These are phyloP conservation scores for Physocephala rufipes DNA, from an alignment of 2,888 invertebrate genomes.

Conservation along the genomic window DNA sequence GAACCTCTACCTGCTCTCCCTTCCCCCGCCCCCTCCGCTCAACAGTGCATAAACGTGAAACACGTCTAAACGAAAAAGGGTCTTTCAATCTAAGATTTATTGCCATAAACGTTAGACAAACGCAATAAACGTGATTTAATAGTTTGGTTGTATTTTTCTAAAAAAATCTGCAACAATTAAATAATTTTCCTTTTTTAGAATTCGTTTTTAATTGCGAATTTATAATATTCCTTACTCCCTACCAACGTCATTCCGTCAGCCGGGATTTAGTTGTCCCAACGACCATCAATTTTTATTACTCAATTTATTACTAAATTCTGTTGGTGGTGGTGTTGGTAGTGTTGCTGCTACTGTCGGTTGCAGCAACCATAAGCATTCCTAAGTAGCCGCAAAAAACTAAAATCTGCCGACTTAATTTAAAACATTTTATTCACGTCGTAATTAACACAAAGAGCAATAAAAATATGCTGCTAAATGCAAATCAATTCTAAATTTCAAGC, in stretches of 20 bases:
- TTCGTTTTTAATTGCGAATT: too few species aligned
- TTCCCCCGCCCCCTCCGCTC: neutral
- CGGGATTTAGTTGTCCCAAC: neutral
- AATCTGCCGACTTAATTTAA: slow-evolving; percentile 16
- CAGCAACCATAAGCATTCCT: slow-evolving; percentile 9
- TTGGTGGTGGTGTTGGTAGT: neutral
- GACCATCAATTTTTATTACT: slow-evolving; percentile 6
- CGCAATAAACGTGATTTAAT: too few species aligned
- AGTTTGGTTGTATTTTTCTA: too few species aligned
- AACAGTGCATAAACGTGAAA: too few species aligned
- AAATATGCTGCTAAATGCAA: neutral
- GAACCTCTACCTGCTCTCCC: neutral
- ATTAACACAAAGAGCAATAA: neutral
- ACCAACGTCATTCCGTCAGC: too few species aligned
- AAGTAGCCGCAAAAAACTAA: slow-evolving; percentile 16
- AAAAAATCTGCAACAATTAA: too few species aligned
- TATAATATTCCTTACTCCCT: too few species aligned
- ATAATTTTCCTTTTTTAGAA: too few species aligned
- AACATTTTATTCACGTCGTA: slow-evolving; percentile 15
- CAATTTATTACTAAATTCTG: neutral
- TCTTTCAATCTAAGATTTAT: too few species aligned
- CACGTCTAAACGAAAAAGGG: too few species aligned
- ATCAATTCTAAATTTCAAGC: neutral
- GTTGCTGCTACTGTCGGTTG: neutral
- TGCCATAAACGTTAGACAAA: too few species aligned